Evolutionary conservation across 2,888 invertebrate species (phyloP).

Genomic region (Melieria omissa): DNA sequence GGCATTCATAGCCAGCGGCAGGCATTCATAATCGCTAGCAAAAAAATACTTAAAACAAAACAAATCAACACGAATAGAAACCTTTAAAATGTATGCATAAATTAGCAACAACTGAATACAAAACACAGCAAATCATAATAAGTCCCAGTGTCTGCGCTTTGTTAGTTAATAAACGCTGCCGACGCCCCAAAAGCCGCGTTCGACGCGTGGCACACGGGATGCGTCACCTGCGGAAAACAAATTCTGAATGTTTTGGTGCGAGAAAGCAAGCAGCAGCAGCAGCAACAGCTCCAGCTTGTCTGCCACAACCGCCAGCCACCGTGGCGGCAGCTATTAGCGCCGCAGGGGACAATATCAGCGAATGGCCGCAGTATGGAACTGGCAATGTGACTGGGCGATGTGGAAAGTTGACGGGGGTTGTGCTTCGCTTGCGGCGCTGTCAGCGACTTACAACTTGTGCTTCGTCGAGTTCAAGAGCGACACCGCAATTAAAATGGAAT

Average conservation of each 20-base stretch:
- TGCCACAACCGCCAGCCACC: not conserved
- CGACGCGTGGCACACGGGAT: constrained; percentile 7
- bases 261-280: no score
- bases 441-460: not conserved
- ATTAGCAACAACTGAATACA: no score
- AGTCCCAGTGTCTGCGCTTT: no score
- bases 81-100: no score
- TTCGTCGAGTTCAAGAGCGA: not conserved
- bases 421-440: not conserved
- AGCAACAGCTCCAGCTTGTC: constrained; percentile 4
- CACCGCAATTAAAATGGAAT: not conserved
- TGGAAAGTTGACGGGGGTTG: not conserved
- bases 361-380: not conserved
- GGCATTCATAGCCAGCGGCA: no score
- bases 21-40: no score
- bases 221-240: not conserved
- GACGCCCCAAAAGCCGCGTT: not conserved
- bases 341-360: not conserved
- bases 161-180: no score
- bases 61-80: no score
- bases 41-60: no score
- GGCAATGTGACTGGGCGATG: not conserved
- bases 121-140: no score
- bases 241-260: no score
- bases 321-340: not conserved